phyloP scores from a whole-genome alignment of 2,797 vertebrate species.

The Parotocinclus haroldoi region DNA sequence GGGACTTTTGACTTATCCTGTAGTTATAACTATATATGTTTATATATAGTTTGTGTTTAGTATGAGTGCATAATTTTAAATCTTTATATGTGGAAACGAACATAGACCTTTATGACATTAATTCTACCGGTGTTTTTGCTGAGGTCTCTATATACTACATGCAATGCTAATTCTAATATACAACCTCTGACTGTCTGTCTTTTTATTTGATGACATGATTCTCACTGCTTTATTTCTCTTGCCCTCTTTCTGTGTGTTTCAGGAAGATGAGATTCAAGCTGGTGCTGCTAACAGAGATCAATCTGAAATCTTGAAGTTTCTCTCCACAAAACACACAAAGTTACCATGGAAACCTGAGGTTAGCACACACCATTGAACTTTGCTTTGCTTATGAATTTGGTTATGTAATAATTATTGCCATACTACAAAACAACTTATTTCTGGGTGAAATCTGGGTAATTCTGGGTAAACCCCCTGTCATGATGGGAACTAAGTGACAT shows the following conservation, averaged over 20 bases:
- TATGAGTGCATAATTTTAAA: no score
- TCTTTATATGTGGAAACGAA: no score
- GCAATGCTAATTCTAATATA: background rate
- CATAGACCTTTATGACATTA: no score
- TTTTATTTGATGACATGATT: background rate
- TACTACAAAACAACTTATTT: slow-evolving; percentile 16
- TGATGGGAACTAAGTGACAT: no score
- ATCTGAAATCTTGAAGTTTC: slow-evolving; percentile 63
- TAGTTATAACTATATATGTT: no score
- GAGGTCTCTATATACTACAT: no score
- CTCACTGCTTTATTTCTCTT: slow-evolving; percentile 1
- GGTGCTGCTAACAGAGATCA: slow-evolving; percentile 58
- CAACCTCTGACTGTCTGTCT: background rate
- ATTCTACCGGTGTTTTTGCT: no score
- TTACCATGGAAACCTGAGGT: slow-evolving; percentile 79
- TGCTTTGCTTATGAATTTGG: slow-evolving; percentile 26
- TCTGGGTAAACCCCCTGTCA: background rate
- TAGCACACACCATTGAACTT: slow-evolving; percentile 25
- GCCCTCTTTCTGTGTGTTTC: slow-evolving; percentile 34
- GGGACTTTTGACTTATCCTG: no score
- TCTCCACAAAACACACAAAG: slow-evolving; percentile 67
- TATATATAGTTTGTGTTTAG: no score
- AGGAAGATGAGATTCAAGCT: slow-evolving; percentile 70
- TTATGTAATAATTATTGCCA: slow-evolving; percentile 16
- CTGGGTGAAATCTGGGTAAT: slow-evolving; percentile 1